These are phyloP conservation scores for Calliopsis andreniformis DNA, from an alignment of 1,140 invertebrate species.

Conservation along the genomic window DNA sequence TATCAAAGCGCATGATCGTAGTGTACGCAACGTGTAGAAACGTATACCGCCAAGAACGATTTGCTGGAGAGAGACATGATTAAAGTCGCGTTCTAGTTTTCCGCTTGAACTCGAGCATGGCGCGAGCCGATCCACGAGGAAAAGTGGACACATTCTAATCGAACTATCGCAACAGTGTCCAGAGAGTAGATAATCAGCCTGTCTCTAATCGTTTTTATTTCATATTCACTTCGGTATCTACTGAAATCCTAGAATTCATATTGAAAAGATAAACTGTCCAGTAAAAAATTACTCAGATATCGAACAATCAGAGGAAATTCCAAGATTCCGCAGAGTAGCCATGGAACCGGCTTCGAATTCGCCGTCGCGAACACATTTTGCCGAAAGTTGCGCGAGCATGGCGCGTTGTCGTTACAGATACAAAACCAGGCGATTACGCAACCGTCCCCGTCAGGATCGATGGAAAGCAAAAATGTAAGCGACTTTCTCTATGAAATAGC, in stretches of 20 bases:
- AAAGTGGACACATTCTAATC: neutral
- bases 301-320: neutral
- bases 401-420: slow-evolving; percentile 64
- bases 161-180: neutral
- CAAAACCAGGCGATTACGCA: slow-evolving; percentile 65
- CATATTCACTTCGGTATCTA: no score
- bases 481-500: slow-evolving; percentile 81
- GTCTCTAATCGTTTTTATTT: neutral
- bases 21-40: neutral
- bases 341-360: neutral
- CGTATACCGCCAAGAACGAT: neutral
- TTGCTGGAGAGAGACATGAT: neutral
- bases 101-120: neutral
- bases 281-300: no score
- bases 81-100: neutral
- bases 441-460: slow-evolving; percentile 67
- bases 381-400: slow-evolving; percentile 45
- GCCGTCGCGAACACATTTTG: slow-evolving; percentile 3
- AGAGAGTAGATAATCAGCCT: neutral
- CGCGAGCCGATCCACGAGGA: neutral
- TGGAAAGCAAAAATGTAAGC: slow-evolving; percentile 79
- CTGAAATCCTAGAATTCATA: no score
- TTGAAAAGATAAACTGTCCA: no score
- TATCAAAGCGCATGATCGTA: neutral
- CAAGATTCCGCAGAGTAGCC: neutral